Conservation (phyloP, 53 echinoderm and acorn worm genomes). For the Holothuria scabra region DNA sequence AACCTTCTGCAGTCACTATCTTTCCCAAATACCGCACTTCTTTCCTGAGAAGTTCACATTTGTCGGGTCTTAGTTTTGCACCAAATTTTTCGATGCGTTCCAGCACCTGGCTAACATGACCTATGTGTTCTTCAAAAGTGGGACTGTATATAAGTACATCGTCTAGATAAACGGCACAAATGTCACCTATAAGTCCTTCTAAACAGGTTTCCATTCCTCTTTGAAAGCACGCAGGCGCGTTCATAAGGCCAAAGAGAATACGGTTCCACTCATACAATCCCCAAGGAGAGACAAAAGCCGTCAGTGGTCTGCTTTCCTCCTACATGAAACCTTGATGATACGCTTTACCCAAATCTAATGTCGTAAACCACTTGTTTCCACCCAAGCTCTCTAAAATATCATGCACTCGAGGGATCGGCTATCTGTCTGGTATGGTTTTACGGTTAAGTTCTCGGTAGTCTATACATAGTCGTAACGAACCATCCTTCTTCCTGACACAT, state of each 20-base stretch:
- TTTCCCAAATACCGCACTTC: constrained; percentile 45
- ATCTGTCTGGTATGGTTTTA: constrained; percentile 1
- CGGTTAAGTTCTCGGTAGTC: constrained; percentile 31
- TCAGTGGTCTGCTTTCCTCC: neutral
- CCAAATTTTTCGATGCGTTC: constrained; percentile 2
- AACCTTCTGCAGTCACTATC: constrained; percentile 38
- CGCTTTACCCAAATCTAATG: constrained; percentile 17
- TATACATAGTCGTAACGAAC: constrained; percentile 39
- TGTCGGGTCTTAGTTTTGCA: constrained; percentile 42
- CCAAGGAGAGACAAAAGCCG: constrained; percentile 26
- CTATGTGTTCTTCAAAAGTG: constrained; percentile 29
- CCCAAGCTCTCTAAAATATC: constrained; percentile 32
- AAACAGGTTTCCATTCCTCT: constrained; percentile 36
- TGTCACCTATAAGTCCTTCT: constrained; percentile 16
- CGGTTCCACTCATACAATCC: constrained; percentile 38
- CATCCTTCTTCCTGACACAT: constrained; percentile 55
- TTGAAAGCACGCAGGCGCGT: constrained; percentile 15
- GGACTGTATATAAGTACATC: constrained; percentile 4
- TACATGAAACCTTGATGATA: constrained; percentile 25
- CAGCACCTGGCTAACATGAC: constrained; percentile 23
- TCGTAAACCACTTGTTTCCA: constrained; percentile 36
- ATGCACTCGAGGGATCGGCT: constrained; percentile 25
- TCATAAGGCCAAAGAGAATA: constrained; percentile 14
- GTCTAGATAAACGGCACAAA: constrained; percentile 35
- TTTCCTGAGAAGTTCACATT: constrained; percentile 27